Base-by-base conservation (phyloP, 2,888 invertebrate genomes). In the Megamerina dolium region DNA sequence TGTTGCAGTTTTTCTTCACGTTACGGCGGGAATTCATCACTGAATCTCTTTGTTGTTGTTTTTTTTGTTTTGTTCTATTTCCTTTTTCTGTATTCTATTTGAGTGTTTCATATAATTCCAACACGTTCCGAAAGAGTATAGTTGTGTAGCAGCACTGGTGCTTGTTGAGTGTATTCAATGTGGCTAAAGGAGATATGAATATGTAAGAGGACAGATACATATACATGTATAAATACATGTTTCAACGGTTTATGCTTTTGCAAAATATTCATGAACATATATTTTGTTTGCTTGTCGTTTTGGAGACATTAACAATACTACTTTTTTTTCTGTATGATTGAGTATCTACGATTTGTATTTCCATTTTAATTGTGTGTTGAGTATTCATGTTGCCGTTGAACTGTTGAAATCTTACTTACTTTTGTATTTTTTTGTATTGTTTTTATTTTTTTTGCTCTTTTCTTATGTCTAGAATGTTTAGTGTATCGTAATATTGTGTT, bases 1-100 rank as follows among this genome's bases (percentile, higher is more conserved):
- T 52, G 60, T 60, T 67, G 65, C 55, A 67, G 65, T 66, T 66
- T 59, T 58, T 41, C 17, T 30, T 21, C 52, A 53, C 57, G 54
- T 21, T 34, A 34, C 27, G n/a, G 14, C 16, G 29, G 9, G 16
- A n/a, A n/a, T n/a, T n/a, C n/a, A n/a, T n/a, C n/a, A n/a, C n/a
- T n/a, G n/a, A n/a, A 8, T 33, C 13, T 35, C 21, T 29, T 26
- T 31, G 19, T 59, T 31, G 19, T 59, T 58, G 47, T 50, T 54
- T 53, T 60, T 57, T 56, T 52, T 50, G 52, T 54, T 54, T 53
- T 47, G 44, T 55, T 50, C 48, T 29, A 27, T 36, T 46, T 14
- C 39, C 14, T 45, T 41, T 49, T 38, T 45, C 37, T 44, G 19
- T 19, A 14, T 33, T 37, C 41, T 26, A 33, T 33, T 49, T 51